Evolutionary conservation across 2,113 vertebrate genomes (phyloP).

Genomic region (Calonectris borealis): DNA sequence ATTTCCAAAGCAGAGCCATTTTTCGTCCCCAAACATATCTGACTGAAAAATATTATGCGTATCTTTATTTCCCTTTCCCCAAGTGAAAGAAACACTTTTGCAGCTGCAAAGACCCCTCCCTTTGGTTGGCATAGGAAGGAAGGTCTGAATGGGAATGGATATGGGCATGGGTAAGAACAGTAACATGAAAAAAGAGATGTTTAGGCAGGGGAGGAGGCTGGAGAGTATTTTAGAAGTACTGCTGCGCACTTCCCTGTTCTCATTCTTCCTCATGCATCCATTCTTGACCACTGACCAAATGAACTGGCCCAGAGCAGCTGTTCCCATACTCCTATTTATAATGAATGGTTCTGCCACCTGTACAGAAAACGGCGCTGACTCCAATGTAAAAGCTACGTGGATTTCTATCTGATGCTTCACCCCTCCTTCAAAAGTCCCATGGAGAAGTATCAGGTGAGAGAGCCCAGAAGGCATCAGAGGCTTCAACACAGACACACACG

Average conservation of each 20-base stretch:
- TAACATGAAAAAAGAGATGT: neutral
- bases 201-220: neutral
- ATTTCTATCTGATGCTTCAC: neutral
- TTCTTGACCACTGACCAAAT: neutral
- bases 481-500: neutral
- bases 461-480: neutral
- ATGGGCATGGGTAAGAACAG: neutral
- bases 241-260: neutral
- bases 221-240: neutral
- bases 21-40: neutral
- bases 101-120: neutral
- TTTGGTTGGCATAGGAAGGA: neutral
- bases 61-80: neutral
- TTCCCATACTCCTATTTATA: neutral
- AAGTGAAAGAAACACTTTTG: neutral
- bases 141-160: neutral
- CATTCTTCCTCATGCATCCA: neutral
- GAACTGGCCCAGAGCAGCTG: neutral
- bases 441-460: neutral
- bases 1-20: neutral
- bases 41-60: neutral
- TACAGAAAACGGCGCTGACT: neutral
- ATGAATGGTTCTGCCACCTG: neutral
- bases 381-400: neutral
- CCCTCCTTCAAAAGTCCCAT: neutral